Conservation (phyloP, 2,888 invertebrate genomes). For the Stegana nigrithorax region DNA sequence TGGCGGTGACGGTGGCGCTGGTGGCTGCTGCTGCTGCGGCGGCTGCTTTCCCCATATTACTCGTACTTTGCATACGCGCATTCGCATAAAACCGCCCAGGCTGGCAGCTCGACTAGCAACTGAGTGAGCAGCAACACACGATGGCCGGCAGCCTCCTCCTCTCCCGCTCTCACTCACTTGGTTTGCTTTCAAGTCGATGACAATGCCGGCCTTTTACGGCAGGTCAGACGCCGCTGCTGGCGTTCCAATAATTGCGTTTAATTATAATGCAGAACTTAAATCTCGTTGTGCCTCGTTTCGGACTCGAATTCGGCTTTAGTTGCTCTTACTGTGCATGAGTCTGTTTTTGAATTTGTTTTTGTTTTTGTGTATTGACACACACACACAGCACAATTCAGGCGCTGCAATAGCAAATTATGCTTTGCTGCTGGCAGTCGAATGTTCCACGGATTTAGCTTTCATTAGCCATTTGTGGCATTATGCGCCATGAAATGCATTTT, state of each 20-base stretch:
- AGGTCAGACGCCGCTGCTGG: conserved; percentile 45
- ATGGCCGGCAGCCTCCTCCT: conserved; percentile 34
- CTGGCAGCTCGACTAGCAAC: not conserved
- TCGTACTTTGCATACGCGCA: conserved; percentile 16
- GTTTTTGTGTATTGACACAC: not conserved
- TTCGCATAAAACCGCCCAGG: conserved; percentile 2
- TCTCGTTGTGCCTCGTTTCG: not conserved
- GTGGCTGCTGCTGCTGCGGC: not conserved
- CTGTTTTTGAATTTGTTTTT: not conserved
- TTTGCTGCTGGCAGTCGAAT: conserved; percentile 4
- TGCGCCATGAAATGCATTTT: conserved; percentile 9
- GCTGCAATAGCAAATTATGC: not conserved
- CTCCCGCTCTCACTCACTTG: conserved; percentile 46
- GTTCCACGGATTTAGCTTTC: not conserved
- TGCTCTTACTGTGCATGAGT: too few relatives aligned
- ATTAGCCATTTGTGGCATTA: conserved; percentile 8
- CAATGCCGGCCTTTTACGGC: conserved; percentile 22
- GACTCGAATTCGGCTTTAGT: too few relatives aligned
- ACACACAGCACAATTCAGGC: not conserved
- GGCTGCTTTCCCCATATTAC: not conserved
- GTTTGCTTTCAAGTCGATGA: conserved; percentile 35
- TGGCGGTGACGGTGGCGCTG: not conserved
- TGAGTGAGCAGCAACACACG: not conserved
- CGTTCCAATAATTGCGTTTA: conserved; percentile 66
- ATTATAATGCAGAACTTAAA: conserved; percentile 53